Evolutionary conservation across 2,888 invertebrate species (phyloP), one percentile per base, ranked within the genome.

Genomic region (Venusia cambrica): DNA sequence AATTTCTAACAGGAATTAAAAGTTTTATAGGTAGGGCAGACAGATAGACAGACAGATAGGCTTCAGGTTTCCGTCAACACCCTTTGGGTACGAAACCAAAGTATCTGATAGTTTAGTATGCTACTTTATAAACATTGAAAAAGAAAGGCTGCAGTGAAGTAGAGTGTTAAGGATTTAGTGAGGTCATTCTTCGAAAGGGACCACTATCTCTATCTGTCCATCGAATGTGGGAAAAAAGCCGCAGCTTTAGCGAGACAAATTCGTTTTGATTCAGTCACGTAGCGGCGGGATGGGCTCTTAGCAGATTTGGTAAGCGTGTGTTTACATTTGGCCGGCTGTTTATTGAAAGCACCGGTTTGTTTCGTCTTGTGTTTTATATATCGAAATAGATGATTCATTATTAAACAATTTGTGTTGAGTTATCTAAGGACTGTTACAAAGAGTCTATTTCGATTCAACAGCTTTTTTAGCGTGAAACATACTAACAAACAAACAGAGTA

Each of bases 241-340:
- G 68, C 61, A 78, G 83, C 73, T 84, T 83, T 79, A 73, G 69
- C 62, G 63, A 72, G 78, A 87, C 80, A 81, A 84, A 87, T 83
- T 73, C 81, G 73, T 72, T 78, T 70, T 73, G 74, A 79, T 75
- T 84, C 76, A 73, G 83, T 87, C 87, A 80, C 81, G 80, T 81
- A 71, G 64, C 60, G 62, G 43, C 54, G 54, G 70, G 72, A 83
- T 80, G 73, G 76, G 73, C 71, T 77, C 72, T 84, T 76, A 75
- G 74, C 73, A 73, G 75, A 75, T 83, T 83, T 74, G 52, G 62
- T 69, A 66, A 73, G 65, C 71, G 70, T 76, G 70, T 81, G 79
- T 79, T 80, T 79, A 74, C 66, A 67, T 74, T 73, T 68, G 52
- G 48, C 45, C 52, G 34, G 62, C 56, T 72, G 68, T 77, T 78